Conservation (phyloP, 2,797 vertebrate genomes). For the Schizopygopsis pylzovi region DNA sequence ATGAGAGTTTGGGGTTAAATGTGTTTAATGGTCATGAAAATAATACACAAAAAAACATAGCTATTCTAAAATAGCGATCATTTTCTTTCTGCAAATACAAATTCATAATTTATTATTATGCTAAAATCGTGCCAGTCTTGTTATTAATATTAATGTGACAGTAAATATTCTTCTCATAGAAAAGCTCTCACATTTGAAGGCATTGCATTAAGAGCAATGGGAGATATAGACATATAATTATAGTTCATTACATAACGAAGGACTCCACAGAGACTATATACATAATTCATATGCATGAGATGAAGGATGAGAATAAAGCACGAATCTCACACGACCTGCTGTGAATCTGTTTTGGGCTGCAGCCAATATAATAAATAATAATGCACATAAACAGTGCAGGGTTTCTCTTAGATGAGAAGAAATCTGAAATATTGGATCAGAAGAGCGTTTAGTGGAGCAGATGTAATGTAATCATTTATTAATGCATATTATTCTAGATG, state of each 20-base stretch:
- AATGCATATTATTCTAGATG: not conserved
- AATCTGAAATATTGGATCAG: not conserved
- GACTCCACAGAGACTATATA: constrained; percentile 4
- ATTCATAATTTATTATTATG: not conserved
- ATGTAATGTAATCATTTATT: not conserved
- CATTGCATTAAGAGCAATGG: not conserved
- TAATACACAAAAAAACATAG: too few species aligned
- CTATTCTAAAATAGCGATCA: not conserved
- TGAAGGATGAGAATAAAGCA: constrained; percentile 1
- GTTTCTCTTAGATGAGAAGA: not conserved
- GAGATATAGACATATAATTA: constrained; percentile 3
- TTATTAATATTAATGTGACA: not conserved
- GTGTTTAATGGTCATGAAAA: not conserved
- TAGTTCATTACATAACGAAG: constrained; percentile 11
- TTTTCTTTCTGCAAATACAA: not conserved
- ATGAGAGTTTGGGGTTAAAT: not conserved
- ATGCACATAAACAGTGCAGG: not conserved
- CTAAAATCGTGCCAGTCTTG: not conserved
- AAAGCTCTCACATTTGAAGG: not conserved
- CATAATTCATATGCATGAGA: constrained; percentile 35
- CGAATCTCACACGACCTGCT: not conserved
- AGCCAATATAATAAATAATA: not conserved
- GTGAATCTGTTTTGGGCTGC: not conserved
- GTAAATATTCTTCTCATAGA: not conserved
- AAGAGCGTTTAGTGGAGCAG: not conserved